Evolutionary conservation across 2,797 vertebrate species (phyloP), one percentile per base, ranked within the genome.

Genomic region (Lindbergichthys nudifrons): DNA sequence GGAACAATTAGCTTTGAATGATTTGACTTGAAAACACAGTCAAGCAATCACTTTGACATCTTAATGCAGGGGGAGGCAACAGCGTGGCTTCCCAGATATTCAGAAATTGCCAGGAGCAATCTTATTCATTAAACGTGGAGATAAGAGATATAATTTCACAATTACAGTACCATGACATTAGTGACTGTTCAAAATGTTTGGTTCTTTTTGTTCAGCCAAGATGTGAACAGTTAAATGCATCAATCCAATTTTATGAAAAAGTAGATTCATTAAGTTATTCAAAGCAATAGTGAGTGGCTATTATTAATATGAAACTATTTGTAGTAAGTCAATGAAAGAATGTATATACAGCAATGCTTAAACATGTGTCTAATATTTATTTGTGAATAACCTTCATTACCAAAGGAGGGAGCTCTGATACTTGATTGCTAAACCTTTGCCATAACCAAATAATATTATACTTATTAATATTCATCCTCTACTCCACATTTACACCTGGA

Each of bases 21-120:
- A 85, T 72, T 77, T 74, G 77, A 77, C 51, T 76, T 74, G 59
- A 81, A 82, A 86, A 86, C 73, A 76, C 19, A 19, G 54, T 56
- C 11, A 50, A 73, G 78, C 60, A 42, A 83, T 84, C 68, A 65
- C 68, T 77, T 19, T 87, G 92, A 94, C 88, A 84, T 82, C 69
- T 88, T 94, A 94, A 94, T 93, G 89, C 75, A 85, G n/a, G 61
- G 74, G 84, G 67, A 78, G 66, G 65, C 2, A 64, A 46, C 36
- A 19, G 57, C 1, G 5, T 42, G 32, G 43, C 64, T 59, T 53
- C 71, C 54, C 43, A 65, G 23, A 80, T 70, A 62, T 61, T 60
- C 43, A 61, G 5, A 89, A 88, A 88, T 77, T 83, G 69, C 56
- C 19, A 16, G 23, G 69, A 64, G 70, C 67, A 65, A 45, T 77